Evolutionary conservation across 2,797 vertebrate genomes (phyloP).

Genomic region (Enteromius anoplus): DNA sequence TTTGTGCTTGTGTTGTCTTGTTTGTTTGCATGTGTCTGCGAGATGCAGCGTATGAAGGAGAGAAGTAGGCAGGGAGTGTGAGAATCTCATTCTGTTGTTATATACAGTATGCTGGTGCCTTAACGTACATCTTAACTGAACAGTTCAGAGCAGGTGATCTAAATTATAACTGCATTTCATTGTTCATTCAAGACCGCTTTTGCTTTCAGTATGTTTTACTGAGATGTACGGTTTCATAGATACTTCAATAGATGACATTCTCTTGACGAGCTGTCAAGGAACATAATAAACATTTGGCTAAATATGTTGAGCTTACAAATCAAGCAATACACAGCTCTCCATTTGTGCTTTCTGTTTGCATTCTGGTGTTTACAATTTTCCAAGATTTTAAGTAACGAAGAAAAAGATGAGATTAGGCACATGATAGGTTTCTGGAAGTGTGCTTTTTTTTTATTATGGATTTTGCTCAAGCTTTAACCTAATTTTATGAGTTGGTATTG

Average conservation of each 20-base stretch:
- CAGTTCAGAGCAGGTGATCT: constrained; percentile 27
- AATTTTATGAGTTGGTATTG: not conserved
- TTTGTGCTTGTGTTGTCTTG: constrained; percentile 25
- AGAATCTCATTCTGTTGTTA: constrained; percentile 34
- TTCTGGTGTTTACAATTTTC: constrained; percentile 9
- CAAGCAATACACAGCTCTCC: constrained; percentile 17
- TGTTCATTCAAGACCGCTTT: constrained; percentile 10
- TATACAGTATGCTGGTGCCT: constrained; percentile 50
- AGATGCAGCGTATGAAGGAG: constrained; percentile 23
- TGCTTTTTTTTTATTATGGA: not conserved
- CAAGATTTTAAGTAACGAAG: not conserved
- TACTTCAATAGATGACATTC: constrained; percentile 36
- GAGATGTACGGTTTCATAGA: constrained; percentile 39
- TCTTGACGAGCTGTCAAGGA: constrained; percentile 21
- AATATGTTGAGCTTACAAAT: constrained; percentile 31
- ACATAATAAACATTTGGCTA: constrained; percentile 30
- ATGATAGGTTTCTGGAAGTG: not conserved
- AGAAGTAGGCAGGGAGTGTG: constrained; percentile 14
- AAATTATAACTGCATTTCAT: constrained; percentile 2
- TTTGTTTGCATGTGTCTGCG: constrained; percentile 32
- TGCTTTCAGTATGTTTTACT: constrained; percentile 3
- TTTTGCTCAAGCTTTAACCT: not conserved
- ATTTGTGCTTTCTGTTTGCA: not conserved
- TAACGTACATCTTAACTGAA: constrained; percentile 58
- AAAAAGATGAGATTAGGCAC: not conserved